A percentile compares a stretch with the other conserved stretches of the same genome.
Evolutionary conservation across 1,140 invertebrate species (phyloP).

Genomic region (Andrena cerasifolii): DNA sequence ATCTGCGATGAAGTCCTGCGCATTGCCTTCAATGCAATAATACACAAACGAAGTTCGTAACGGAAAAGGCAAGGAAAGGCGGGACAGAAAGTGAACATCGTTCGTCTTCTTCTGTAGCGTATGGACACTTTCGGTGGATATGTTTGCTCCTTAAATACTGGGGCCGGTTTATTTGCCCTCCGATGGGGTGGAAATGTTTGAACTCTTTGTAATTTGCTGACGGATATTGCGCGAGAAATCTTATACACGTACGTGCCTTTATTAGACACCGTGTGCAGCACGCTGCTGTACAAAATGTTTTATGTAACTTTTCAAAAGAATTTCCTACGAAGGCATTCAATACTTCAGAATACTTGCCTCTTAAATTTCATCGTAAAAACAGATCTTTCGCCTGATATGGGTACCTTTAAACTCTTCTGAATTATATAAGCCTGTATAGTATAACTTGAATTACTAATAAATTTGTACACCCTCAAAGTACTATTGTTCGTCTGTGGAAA

Average conservation of each 20-base stretch:
- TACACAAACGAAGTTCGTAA: not conserved
- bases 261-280: not conserved
- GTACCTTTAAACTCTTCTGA: too few species aligned
- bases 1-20: not conserved
- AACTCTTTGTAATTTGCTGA: conserved; percentile 37
- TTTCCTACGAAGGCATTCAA: too few species aligned
- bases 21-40: not conserved
- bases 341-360: too few species aligned
- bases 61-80: not conserved
- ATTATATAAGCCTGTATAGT: too few species aligned
- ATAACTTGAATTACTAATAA: too few species aligned
- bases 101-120: too few species aligned
- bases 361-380: too few species aligned
- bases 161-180: conserved; percentile 34
- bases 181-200: conserved; percentile 26
- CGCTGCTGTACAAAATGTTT: not conserved
- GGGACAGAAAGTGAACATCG: too few species aligned
- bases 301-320: too few species aligned
- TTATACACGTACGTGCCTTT: not conserved
- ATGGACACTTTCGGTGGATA: not conserved
- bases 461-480: too few species aligned
- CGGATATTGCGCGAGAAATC: conserved; percentile 42
- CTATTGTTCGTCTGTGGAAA: too few species aligned
- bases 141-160: conserved; percentile 48
- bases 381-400: too few species aligned